These are phyloP conservation scores for Lates japonicus DNA, from an alignment of 2,797 vertebrate species.

Conservation along the genomic window DNA sequence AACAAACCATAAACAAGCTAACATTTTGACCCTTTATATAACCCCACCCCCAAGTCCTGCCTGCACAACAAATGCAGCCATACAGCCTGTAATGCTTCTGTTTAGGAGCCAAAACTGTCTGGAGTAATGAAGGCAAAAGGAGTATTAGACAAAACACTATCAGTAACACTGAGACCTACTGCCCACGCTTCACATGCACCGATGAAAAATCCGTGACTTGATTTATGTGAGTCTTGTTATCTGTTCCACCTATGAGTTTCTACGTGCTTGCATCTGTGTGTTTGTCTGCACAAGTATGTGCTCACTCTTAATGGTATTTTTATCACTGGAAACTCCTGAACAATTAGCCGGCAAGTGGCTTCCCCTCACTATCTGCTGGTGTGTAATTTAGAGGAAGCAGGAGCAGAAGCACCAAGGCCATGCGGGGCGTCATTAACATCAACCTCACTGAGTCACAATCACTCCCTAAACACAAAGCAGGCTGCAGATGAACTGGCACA, in stretches of 20 bases:
- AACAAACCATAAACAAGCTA: slow-evolving; percentile 73
- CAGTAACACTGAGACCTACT: not conserved
- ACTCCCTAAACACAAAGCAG: slow-evolving; percentile 38
- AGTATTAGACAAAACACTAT: not conserved
- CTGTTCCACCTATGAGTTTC: not conserved
- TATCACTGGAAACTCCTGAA: slow-evolving; percentile 71
- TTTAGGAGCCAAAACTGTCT: not conserved
- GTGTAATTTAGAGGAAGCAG: slow-evolving; percentile 72
- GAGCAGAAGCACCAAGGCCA: slow-evolving; percentile 44
- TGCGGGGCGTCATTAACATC: slow-evolving; percentile 68
- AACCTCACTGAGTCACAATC: slow-evolving; percentile 37
- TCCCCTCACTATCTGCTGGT: slow-evolving; percentile 60
- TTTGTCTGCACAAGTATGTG: not conserved
- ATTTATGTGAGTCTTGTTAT: not conserved
- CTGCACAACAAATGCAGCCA: not conserved
- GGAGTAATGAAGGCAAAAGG: not conserved
- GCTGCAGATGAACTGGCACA: slow-evolving; percentile 9
- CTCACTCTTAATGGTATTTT: slow-evolving; percentile 55
- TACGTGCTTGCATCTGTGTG: not conserved
- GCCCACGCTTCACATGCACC: not conserved
- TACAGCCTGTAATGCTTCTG: not conserved
- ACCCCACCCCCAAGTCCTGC: slow-evolving; percentile 25
- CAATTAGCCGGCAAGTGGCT: slow-evolving; percentile 64
- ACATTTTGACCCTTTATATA: slow-evolving; percentile 54
- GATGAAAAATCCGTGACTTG: not conserved